Base-by-base conservation (phyloP, 2,797 vertebrate genomes). In the Yasuhikotakia modesta region DNA sequence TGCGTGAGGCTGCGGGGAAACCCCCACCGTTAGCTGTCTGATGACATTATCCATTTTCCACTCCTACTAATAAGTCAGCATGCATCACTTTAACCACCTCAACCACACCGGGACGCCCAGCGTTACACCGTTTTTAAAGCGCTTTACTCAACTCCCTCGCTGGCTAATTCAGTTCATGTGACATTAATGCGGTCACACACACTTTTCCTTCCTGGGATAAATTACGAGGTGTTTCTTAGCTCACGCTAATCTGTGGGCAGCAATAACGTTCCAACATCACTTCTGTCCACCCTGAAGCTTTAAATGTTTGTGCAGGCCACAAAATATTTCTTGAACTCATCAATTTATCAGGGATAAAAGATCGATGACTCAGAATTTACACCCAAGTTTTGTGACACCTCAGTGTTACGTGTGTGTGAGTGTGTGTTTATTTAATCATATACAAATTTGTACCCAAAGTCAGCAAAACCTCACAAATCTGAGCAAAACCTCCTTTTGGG, bases 1-100 rank as follows among this genome's bases (percentile, higher is more conserved):
- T 21, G 39, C 6, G 27, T 81, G 52, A 84, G 27, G 16, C 79
- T 53, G 79, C 0, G 10, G 35, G 81, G 83, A 66, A 85, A 85
- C 79, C 76, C 81, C 60, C 1, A 17, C 76, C 68, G 63, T 19
- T 63, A 7, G 13, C 55, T 39, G 32, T 70, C 69, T 72, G 39
- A 64, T 21, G 27, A 73, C 12, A 7, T 19, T 67, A 67, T 52
- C 64, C 43, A 50, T 24, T 43, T 79, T 80, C 48, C 52, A 67
- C 72, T 71, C 82, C 69, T 70, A 68, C 75, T 32, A 73, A 46
- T 50, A 73, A 46, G 64, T 68, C 63, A 64, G 13, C 32, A 0
- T 12, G 35, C 32, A 68, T 63, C 21, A 83, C 17, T 21, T 30
- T 61, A 45, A 43, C 73, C 64, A 79, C 48, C 11, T 57, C 64